A percentile compares a stretch with the other conserved stretches of the same genome.
Conservation (phyloP, 2,797 vertebrate genomes). For the Dendrocincla tyrannina region DNA sequence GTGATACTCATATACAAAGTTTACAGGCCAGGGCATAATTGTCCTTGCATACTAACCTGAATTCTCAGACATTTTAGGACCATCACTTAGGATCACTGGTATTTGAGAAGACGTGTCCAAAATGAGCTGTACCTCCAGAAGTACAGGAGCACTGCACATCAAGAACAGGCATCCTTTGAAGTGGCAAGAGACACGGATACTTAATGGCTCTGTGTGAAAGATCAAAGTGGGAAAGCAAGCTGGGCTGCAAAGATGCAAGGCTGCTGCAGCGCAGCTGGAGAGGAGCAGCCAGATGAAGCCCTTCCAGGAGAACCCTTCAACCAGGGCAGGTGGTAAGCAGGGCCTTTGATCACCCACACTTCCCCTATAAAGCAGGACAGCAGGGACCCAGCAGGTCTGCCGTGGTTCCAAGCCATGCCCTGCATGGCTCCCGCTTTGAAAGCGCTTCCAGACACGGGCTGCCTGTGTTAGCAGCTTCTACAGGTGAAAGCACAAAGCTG, state of each 20-base stretch:
- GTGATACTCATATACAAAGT: background rate
- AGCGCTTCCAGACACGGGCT: background rate
- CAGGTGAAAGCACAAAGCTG: background rate
- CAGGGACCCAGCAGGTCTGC: accelerated
- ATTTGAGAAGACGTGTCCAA: background rate
- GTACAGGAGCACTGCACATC: accelerated
- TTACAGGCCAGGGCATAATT: background rate
- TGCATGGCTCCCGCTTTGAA: accelerated
- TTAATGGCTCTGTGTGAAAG: background rate
- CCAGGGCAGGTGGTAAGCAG: background rate
- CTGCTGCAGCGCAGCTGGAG: background rate
- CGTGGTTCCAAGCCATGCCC: accelerated
- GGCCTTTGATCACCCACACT: background rate
- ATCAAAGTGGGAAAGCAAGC: background rate
- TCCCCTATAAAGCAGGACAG: background rate
- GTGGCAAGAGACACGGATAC: background rate
- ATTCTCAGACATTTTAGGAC: background rate
- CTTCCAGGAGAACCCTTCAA: background rate
- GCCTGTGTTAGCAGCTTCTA: background rate
- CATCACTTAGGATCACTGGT: background rate
- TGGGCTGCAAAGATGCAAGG: background rate
- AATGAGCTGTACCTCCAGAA: background rate
- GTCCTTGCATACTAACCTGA: background rate
- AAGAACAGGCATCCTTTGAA: background rate
- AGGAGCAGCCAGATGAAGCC: background rate